Evolutionary conservation across 2,888 invertebrate genomes (phyloP), one percentile per base, ranked within the genome.

Genomic region (Pseudococcus longispinus): DNA sequence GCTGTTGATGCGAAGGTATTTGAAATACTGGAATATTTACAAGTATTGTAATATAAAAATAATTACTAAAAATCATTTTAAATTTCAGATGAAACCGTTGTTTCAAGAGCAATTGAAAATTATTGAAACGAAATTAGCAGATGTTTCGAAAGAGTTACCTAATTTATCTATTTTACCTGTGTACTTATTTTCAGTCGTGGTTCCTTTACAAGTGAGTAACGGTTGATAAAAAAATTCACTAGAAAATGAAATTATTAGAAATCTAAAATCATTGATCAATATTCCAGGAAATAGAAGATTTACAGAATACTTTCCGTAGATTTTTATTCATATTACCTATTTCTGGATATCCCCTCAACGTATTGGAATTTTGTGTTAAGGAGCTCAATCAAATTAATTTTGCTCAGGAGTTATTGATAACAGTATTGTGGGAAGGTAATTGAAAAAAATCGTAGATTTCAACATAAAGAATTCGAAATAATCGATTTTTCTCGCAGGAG

Each of bases 401-500:
- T 55, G 90, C 92, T 70, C 93, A 94, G 60, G 93, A 94, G 87
- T 91, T 93, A 42, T 92, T 94, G 88, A 90, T 95, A 88, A 92
- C 92, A 85, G 93, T 94, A 88, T 91, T 95, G 15, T 94, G 94
- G 93, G 94, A 93, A 90, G 93, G 93, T 93, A 90, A 90, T 20
- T n/a, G 9, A 37, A 13, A 46, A 51, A 51, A 20, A 32, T 6
- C 18, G 8, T 4, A 65, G 23, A 18, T 3, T 65, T 26, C 26
- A 18, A 37, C 9, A 37, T 37, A 51, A n/a, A n/a, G 42, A 32
- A 13, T 88, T 65, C 11, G 37, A 1, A 29, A 74, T 37, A 26
- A 42, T 9, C 20, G 8, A 11, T 82, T 87, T 44, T 70, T 55
- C 51, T 88, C 88, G 26, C 91, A 90, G 94, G 93, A 87, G 93